phyloP scores from a whole-genome alignment of 2,888 invertebrate species.

The Biston betularia region DNA sequence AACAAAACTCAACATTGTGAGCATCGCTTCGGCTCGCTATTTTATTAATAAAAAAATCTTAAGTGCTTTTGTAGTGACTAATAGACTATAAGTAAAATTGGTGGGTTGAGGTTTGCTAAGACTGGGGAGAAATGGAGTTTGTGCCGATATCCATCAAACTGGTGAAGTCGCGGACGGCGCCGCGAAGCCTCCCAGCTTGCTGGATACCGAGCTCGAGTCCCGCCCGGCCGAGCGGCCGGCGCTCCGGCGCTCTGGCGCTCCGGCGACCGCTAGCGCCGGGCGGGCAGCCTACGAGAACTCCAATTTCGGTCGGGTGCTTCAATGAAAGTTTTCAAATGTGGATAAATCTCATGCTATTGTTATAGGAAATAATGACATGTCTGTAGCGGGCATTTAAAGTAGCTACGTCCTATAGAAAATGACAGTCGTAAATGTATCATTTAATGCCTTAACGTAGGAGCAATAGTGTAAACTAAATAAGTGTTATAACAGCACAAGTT shows the following conservation, averaged over 20 bases:
- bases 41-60: constrained; percentile 36
- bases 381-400: constrained; percentile 60
- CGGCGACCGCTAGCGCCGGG: background rate
- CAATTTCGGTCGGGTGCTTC: constrained; percentile 62
- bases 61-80: constrained; percentile 49
- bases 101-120: constrained; percentile 48
- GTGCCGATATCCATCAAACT: background rate
- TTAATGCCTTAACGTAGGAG: constrained; percentile 69
- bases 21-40: constrained; percentile 22
- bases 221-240: background rate
- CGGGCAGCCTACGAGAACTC: constrained; percentile 8
- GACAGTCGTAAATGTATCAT: constrained; percentile 58
- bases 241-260: background rate
- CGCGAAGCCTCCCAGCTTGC: background rate
- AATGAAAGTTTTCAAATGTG: constrained; percentile 54
- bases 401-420: constrained; percentile 60
- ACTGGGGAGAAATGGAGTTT: constrained; percentile 38
- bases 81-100: constrained; percentile 43
- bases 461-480: constrained; percentile 68
- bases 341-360: constrained; percentile 55
- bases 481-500: constrained; percentile 68
- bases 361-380: constrained; percentile 56
- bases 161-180: background rate
- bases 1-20: constrained; percentile 31
- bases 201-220: background rate